Evolutionary conservation across 2,888 invertebrate genomes (phyloP).

Genomic region (Zhengitettix transpicula): DNA sequence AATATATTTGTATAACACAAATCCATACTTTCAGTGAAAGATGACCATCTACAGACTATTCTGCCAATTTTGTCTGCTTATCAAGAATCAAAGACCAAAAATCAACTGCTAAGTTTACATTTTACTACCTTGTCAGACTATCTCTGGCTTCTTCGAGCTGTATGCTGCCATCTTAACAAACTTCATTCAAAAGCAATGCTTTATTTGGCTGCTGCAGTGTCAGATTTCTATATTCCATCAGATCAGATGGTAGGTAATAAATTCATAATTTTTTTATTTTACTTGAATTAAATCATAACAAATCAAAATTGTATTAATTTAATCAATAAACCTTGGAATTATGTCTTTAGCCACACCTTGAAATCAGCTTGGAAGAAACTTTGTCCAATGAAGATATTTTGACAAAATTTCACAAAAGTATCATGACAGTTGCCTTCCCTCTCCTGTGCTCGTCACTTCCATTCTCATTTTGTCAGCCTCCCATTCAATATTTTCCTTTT

Average conservation of each 20-base stretch:
- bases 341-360: no score
- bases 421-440: no score
- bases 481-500: no score
- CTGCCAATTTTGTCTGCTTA: slow-evolving; percentile 57
- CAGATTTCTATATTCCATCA: slow-evolving; percentile 94
- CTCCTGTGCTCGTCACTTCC: no score
- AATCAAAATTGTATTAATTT: no score
- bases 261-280: no score
- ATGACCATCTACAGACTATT: slow-evolving; percentile 54
- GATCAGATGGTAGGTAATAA: slow-evolving; percentile 66
- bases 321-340: no score
- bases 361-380: no score
- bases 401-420: no score
- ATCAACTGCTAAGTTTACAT: slow-evolving; percentile 54
- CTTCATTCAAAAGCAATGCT: slow-evolving; percentile 55
- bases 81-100: slow-evolving; percentile 58
- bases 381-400: no score
- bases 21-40: slow-evolving; percentile 37
- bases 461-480: no score
- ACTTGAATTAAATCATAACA: no score
- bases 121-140: slow-evolving; percentile 84
- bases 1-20: not conserved
- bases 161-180: slow-evolving; percentile 56
- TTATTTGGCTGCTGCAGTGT: slow-evolving; percentile 96
- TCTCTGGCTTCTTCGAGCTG: slow-evolving; percentile 73